phyloP scores from a whole-genome alignment of 2,888 invertebrate species.

The Amphipoea lucens region DNA sequence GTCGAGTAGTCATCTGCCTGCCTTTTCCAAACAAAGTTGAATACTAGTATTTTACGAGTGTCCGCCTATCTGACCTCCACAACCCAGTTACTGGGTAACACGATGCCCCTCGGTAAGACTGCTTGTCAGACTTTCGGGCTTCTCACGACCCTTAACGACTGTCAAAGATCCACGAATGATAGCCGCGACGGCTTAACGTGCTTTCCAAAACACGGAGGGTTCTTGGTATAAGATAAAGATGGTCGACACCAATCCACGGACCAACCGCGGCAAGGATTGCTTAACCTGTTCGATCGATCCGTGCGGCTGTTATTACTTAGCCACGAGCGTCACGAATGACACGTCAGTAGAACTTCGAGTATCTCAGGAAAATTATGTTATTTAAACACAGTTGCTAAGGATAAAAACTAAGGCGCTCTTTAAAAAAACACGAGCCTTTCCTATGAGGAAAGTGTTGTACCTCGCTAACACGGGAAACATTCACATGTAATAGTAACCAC shows the following conservation, averaged over 20 bases:
- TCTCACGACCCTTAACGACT: background rate
- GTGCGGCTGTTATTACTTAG: background rate
- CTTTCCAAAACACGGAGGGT: background rate
- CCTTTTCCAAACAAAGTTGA: background rate
- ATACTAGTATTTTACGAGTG: background rate
- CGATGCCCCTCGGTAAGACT: background rate
- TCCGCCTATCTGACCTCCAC: background rate
- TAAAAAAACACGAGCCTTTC: background rate
- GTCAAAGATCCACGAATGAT: background rate
- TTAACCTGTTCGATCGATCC: background rate
- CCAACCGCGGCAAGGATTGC: background rate
- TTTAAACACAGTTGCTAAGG: background rate
- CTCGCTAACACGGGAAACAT: background rate
- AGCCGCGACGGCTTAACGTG: background rate
- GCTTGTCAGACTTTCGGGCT: background rate
- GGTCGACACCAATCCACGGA: background rate
- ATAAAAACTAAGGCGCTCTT: background rate
- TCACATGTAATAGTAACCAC: slow-evolving; percentile 13
- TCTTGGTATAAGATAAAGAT: background rate
- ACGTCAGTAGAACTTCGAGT: background rate
- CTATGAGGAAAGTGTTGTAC: background rate
- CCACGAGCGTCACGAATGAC: background rate
- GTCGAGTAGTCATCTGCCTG: background rate
- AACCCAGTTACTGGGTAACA: background rate
- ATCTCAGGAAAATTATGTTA: background rate